Base-by-base conservation (phyloP, 2,888 invertebrate genomes). In the Callinectes sapidus region DNA sequence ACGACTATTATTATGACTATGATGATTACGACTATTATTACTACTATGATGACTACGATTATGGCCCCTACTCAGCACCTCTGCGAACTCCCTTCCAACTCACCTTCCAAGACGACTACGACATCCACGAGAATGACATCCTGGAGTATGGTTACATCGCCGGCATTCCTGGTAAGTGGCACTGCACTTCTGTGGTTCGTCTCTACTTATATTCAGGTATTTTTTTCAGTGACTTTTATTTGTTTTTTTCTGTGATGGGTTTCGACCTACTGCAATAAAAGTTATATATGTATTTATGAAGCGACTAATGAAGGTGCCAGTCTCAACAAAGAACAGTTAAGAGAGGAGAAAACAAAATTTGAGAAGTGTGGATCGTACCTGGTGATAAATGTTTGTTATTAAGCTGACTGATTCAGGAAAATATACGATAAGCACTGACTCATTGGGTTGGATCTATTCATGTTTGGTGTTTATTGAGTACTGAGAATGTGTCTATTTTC, bases 71-170 rank as follows among this genome's bases (percentile, higher is more conserved):
- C 55, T 90, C 32, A 39, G 14, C 28, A 14, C 55, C 55, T 54
- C 32, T 88, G n/a, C 87, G 90, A n/a, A 81, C 89, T n/a, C 92
- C 92, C 0, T 86, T 66, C 86, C 85, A 77, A 35, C 91, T 87
- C 71, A 48, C 66, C 89, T 35, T 87, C 35, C 71, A 87, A 23
- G 23, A 39, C 13, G 81, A 55, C 42, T 90, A 88, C 32, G 55
- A 92, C 89, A 92, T 93, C 66, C 55, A 81, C 32, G 91, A 94
- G 42, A 91, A 89, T 85, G 92, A 94, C 35, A 92, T 94, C 42
- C 77, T 91, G 28, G 93, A 92, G 48, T 93, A 90, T 55, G 94
- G 94, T 1, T 94, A 94, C 85, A 94, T 94, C 66, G 92, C 93
- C 10, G 94, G 94, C 55, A 93, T 94, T 8, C 94, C 94, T 48